Evolutionary conservation across 2,113 vertebrate species (phyloP).

Genomic region (Nothobranchius kuhntae): DNA sequence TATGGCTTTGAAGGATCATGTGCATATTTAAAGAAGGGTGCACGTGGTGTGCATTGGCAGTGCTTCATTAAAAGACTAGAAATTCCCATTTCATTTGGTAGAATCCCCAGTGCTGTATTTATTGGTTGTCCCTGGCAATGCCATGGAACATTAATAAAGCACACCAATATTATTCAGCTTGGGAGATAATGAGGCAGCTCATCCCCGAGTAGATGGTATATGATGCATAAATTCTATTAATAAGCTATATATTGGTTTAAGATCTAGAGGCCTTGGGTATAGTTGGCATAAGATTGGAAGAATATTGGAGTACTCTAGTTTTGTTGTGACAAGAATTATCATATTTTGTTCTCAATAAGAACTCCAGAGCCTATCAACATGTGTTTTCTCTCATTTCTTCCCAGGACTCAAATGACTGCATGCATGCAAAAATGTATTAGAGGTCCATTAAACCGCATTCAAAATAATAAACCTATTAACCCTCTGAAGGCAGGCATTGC

Average conservation of each 20-base stretch:
- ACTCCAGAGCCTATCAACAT: not conserved
- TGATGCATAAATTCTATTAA: slow-evolving; percentile 79
- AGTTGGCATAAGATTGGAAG: slow-evolving; percentile 61
- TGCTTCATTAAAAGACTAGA: slow-evolving; percentile 76
- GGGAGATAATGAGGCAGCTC: slow-evolving; percentile 72
- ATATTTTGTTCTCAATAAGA: not conserved
- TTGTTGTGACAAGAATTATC: slow-evolving; percentile 5
- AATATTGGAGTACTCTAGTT: slow-evolving; percentile 51
- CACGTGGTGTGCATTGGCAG: slow-evolving; percentile 49
- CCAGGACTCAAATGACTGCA: not conserved
- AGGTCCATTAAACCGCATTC: too few species aligned
- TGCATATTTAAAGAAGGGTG: slow-evolving; percentile 63
- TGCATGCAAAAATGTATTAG: too few species aligned
- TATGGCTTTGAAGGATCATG: slow-evolving; percentile 62
- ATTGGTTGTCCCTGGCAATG: slow-evolving; percentile 73
- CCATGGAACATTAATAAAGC: slow-evolving; percentile 71
- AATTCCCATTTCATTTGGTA: slow-evolving; percentile 70
- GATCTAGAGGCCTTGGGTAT: slow-evolving; percentile 57
- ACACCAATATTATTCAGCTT: slow-evolving; percentile 69
- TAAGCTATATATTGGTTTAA: slow-evolving; percentile 76
- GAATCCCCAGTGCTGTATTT: slow-evolving; percentile 67
- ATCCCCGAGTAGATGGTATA: slow-evolving; percentile 63
- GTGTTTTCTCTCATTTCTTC: not conserved
- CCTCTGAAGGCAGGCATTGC: too few species aligned
- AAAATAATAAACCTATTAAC: too few species aligned